Evolutionary conservation across 2,797 vertebrate genomes (phyloP), one percentile per base, ranked within the genome.

Genomic region (Pempheris klunzingeri): DNA sequence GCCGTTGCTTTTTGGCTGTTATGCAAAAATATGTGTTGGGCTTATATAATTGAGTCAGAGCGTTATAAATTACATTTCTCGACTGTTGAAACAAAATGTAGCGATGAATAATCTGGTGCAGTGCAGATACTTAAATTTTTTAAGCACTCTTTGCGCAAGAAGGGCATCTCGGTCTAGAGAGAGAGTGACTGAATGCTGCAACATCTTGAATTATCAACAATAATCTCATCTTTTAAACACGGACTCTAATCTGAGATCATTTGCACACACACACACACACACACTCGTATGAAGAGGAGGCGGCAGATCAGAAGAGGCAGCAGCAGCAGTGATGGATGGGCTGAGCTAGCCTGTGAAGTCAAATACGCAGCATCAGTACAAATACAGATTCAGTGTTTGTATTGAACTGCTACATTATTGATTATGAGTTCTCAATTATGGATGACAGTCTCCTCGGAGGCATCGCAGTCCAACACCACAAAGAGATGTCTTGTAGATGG

Each of bases 81-180:
- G 60, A 90, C 90, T 88, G 85, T 66, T 83, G 73, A 89, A 86
- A 86, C 85, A 82, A 88, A 92, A 88, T 80, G 68, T 79, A 88
- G 78, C 74, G 43, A 84, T 85, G 86, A 93, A 92, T 88, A 90
- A 91, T 92, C 85, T 94, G 91, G 88, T 93, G 94, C 93, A 94
- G 84, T 94, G 92, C 94, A 94, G 93, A 92, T 92, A 83, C 88
- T 90, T 93, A 74, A 80, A 95, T 90, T 87, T 92, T 94, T 93
- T 89, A 94, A 89, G 83, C 88, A 84, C 77, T 77, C 85, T 92
- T 92, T 90, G 88, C 87, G 75, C 85, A 90, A 92, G 81, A 91
- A 88, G 81, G 74, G 80, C 84, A 84, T 86, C 65, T 81, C 58
- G 78, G 84, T 77, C 44, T 55, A 43, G 81, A 68, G 78, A 86